A percentile compares a stretch with the other conserved stretches of the same genome.
Evolutionary conservation across 2,113 vertebrate genomes (phyloP).

Genomic region (Fregetta grallaria): DNA sequence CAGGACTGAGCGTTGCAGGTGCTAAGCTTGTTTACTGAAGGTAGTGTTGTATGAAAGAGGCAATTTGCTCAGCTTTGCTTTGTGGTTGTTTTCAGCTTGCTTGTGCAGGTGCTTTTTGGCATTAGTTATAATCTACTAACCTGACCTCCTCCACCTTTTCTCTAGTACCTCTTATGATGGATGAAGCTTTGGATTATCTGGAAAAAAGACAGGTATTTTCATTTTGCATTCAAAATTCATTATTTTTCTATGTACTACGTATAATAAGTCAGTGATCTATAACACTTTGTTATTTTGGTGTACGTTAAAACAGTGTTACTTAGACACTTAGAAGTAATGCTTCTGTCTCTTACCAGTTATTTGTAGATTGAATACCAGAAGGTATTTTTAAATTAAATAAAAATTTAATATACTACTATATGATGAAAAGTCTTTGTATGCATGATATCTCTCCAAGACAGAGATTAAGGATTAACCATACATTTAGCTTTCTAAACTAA

Average conservation of each 20-base stretch:
- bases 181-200: conserved; percentile 91
- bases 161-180: conserved; percentile 95
- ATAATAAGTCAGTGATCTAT: not conserved
- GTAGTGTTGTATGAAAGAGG: not conserved
- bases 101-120: not conserved
- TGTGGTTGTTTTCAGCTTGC: not conserved
- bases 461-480: not conserved
- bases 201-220: conserved; percentile 88
- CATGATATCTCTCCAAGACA: not conserved
- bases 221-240: not conserved
- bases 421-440: not conserved
- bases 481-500: not conserved
- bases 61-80: not conserved
- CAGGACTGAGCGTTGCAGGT: not conserved
- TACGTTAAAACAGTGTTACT: not conserved
- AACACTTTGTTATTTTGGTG: not conserved
- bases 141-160: not conserved
- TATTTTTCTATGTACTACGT: not conserved
- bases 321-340: not conserved
- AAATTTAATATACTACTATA: not conserved
- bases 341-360: not conserved
- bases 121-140: not conserved
- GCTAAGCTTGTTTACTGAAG: not conserved
- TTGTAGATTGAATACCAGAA: not conserved
- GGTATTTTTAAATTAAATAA: not conserved